Percentiles rank a stretch among this genome's conserved stretches.
Conservation (phyloP, 2,113 vertebrate species). For the Romanogobio albipinnatus region DNA sequence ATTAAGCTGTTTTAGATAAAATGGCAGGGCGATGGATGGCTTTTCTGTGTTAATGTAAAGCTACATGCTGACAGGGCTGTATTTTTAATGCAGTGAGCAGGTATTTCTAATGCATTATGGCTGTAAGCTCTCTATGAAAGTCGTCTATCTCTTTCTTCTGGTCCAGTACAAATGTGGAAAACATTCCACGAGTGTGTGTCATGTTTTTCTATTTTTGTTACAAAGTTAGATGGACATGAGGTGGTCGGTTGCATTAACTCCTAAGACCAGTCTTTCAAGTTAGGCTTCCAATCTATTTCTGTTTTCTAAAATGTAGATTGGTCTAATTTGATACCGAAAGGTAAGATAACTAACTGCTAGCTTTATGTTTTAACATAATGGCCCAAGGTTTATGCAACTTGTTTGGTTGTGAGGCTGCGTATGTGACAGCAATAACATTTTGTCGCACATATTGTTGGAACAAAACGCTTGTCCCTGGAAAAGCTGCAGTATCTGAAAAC, state of each 20-base stretch:
- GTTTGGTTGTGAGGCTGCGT: not conserved
- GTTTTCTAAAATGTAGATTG: too few relatives aligned
- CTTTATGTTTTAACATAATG: too few relatives aligned
- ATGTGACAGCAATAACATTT: not conserved
- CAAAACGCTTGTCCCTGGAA: not conserved
- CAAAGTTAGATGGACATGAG: too few relatives aligned
- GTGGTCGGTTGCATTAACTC: too few relatives aligned
- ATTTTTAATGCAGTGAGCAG: conserved; percentile 32
- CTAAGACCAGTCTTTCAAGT: too few relatives aligned
- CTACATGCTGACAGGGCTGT: conserved; percentile 33
- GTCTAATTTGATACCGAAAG: too few relatives aligned
- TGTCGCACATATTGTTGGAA: not conserved
- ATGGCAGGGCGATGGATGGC: not conserved
- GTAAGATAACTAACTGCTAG: too few relatives aligned
- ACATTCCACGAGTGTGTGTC: not conserved
- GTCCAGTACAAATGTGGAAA: not conserved
- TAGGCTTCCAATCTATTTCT: too few relatives aligned
- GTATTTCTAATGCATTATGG: conserved; percentile 36
- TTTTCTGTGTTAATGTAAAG: conserved; percentile 40
- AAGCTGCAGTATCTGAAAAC: not conserved
- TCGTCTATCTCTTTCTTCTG: not conserved
- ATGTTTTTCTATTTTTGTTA: not conserved
- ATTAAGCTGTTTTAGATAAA: conserved; percentile 40
- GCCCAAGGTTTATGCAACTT: not conserved
- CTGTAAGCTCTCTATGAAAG: not conserved